Conservation (phyloP, 2,113 vertebrate species). For the Penelope pileata region DNA sequence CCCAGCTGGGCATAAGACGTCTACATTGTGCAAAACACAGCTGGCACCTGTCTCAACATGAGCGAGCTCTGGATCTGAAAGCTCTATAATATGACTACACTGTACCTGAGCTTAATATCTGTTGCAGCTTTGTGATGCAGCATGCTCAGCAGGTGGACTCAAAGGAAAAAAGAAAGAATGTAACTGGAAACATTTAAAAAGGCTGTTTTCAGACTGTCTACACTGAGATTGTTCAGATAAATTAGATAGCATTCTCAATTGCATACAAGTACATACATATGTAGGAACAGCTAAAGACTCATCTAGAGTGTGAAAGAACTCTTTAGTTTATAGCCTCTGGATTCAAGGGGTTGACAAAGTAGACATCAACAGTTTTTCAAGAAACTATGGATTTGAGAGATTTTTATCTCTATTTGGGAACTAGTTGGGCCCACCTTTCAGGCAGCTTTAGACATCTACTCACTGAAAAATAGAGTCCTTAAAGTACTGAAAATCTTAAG, state of each 20-base stretch:
- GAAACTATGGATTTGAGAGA: neutral
- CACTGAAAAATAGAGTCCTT: neutral
- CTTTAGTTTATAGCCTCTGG: neutral
- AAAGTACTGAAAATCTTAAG: neutral
- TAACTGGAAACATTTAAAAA: neutral
- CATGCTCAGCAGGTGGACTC: too few relatives aligned
- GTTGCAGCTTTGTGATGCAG: neutral
- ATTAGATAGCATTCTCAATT: neutral
- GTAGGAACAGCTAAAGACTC: neutral
- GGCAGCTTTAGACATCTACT: neutral
- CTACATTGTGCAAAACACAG: neutral
- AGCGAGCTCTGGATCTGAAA: neutral
- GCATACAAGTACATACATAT: too few relatives aligned
- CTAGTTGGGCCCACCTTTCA: rapidly evolving
- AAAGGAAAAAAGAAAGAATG: neutral
- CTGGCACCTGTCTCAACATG: neutral
- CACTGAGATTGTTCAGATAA: neutral
- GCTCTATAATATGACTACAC: rapidly evolving
- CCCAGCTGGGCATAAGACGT: neutral
- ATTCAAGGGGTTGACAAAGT: neutral
- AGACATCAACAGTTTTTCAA: rapidly evolving
- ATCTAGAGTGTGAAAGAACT: neutral
- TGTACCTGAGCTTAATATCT: neutral
- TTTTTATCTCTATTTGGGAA: neutral
- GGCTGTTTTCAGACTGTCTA: neutral